A percentile compares a stretch with the other conserved stretches of the same genome.
Conservation (phyloP, 2,888 invertebrate species). For the Pheosia gnoma region DNA sequence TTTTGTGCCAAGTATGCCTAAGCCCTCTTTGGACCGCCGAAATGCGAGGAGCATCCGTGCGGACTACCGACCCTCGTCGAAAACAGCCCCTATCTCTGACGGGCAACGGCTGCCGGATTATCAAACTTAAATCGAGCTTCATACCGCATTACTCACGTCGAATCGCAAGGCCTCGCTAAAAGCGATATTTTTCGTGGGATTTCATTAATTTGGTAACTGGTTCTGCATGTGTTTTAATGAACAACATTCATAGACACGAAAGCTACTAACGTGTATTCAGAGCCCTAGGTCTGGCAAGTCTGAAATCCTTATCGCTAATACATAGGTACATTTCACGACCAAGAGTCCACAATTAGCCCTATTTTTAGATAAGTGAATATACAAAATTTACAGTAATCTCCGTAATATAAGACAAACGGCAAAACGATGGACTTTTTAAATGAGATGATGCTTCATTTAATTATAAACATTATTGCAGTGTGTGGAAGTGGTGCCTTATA, state of each 20-base stretch:
- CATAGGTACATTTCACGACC: too few species aligned
- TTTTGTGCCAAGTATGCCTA: slow-evolving; percentile 54
- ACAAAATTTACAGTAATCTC: too few species aligned
- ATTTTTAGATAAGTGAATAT: too few species aligned
- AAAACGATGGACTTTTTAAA: background rate
- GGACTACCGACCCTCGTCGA: slow-evolving; percentile 61
- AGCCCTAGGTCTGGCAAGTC: too few species aligned
- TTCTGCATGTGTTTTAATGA: slow-evolving; percentile 22
- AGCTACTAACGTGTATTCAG: too few species aligned
- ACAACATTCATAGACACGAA: slow-evolving; percentile 7
- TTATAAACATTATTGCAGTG: background rate
- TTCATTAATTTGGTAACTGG: slow-evolving; percentile 18
- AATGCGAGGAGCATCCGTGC: slow-evolving; percentile 54
- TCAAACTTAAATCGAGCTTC: slow-evolving; percentile 63
- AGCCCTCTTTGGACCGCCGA: slow-evolving; percentile 55
- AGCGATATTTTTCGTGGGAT: slow-evolving; percentile 23
- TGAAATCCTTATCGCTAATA: too few species aligned
- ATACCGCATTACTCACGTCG: slow-evolving; percentile 42
- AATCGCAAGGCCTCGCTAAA: slow-evolving; percentile 25
- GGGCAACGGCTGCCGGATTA: slow-evolving; percentile 70
- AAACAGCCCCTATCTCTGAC: slow-evolving; percentile 68
- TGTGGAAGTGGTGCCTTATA: background rate
- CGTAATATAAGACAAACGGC: too few species aligned
- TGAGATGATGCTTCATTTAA: background rate
- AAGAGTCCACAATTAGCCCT: too few species aligned